phyloP scores from a whole-genome alignment of 1,140 invertebrate species.

The Mycetomoellerius zeteki region DNA sequence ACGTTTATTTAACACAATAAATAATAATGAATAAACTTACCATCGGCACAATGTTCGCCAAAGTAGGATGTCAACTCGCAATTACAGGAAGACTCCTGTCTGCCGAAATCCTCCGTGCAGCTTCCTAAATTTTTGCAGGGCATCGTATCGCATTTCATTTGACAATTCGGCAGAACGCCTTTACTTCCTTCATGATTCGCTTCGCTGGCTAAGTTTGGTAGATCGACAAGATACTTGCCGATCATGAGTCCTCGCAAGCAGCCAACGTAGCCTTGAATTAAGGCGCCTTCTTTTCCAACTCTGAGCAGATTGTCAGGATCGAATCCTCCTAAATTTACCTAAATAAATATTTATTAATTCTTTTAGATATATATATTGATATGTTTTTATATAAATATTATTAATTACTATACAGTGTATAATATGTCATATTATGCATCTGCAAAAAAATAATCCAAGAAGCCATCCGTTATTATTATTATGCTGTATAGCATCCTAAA shows the following conservation, averaged over 20 bases:
- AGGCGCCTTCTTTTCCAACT: constrained; percentile 87
- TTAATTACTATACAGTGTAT: background rate
- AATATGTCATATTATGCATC: constrained; percentile 4
- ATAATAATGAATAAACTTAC: constrained; percentile 78
- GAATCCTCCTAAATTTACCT: constrained; percentile 95
- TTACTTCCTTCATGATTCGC: constrained; percentile 91
- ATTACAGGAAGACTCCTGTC: constrained; percentile 94
- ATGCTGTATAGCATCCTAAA: background rate
- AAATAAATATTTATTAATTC: constrained; percentile 41
- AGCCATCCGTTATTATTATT: background rate
- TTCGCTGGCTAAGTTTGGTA: constrained; percentile 91
- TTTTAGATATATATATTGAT: background rate
- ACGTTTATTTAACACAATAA: background rate
- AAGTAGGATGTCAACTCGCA: constrained; percentile 96
- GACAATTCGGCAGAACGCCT: constrained; percentile 93
- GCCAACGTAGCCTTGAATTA: constrained; percentile 93
- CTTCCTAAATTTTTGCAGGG: constrained; percentile 96
- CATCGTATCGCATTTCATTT: constrained; percentile 95
- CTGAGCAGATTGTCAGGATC: constrained; percentile 91
- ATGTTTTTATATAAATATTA: background rate
- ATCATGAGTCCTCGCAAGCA: constrained; percentile 96
- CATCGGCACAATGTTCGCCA: constrained; percentile 90
- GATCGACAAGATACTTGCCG: constrained; percentile 92
- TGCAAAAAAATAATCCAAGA: background rate
- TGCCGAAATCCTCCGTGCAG: constrained; percentile 96